These are phyloP conservation scores for Bombus polaris DNA, from an alignment of 1,140 invertebrate genomes.

Conservation along the genomic window DNA sequence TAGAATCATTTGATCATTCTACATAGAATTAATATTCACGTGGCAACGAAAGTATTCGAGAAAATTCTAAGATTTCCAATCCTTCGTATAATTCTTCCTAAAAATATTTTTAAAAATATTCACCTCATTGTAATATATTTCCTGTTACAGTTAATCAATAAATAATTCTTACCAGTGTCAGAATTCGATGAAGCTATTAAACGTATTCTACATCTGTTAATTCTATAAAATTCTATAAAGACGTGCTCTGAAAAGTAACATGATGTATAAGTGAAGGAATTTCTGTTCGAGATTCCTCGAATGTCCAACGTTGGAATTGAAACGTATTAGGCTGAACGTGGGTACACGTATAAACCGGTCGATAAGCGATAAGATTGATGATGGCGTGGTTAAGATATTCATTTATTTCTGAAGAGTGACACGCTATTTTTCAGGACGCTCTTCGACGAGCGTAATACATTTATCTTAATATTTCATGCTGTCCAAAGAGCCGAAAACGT, in stretches of 20 bases:
- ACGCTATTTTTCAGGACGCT: slow-evolving; percentile 48
- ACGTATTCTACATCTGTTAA: background rate
- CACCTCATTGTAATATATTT: no score
- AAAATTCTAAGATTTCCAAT: no score
- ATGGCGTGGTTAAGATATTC: slow-evolving; percentile 38
- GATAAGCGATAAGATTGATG: slow-evolving; percentile 59
- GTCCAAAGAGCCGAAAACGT: background rate
- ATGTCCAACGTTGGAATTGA: no score
- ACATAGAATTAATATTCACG: no score
- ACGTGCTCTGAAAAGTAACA: background rate
- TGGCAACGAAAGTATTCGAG: no score
- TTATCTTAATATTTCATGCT: slow-evolving; percentile 59
- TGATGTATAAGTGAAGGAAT: background rate
- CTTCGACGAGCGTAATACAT: slow-evolving; percentile 42
- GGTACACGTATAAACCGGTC: slow-evolving; percentile 44
- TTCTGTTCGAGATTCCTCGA: background rate
- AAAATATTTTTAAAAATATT: no score
- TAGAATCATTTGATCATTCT: no score
- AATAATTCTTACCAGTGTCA: no score
- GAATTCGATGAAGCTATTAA: no score
- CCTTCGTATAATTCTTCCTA: no score
- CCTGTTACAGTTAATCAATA: no score
- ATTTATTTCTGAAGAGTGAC: slow-evolving; percentile 56
- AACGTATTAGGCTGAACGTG: background rate
- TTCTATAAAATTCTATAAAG: background rate